These are phyloP conservation scores for Lasioglossum morio DNA, from an alignment of 2,888 invertebrate genomes.

Conservation along the genomic window DNA sequence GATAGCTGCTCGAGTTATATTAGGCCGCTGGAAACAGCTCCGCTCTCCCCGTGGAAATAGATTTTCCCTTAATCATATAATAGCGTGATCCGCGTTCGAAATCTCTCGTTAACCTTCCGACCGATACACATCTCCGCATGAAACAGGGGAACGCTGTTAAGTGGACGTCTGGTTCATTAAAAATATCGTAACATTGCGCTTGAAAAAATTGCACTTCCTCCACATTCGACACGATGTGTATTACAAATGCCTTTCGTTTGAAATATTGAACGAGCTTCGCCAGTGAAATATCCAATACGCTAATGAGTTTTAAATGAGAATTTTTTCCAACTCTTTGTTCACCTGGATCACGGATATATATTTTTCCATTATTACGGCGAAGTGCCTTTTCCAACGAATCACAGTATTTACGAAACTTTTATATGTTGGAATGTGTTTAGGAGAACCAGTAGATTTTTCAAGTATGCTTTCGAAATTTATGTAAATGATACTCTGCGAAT, in stretches of 20 bases:
- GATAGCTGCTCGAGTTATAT: constrained; percentile 2
- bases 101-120: neutral
- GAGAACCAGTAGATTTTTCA: neutral
- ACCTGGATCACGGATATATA: neutral
- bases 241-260: neutral
- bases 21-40: neutral
- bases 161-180: neutral
- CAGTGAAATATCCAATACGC: neutral
- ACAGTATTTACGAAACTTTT: neutral
- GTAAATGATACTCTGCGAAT: neutral
- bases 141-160: neutral
- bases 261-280: neutral
- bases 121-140: neutral
- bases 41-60: neutral
- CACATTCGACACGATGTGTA: neutral
- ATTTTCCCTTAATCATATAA: constrained; percentile 14
- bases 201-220: neutral
- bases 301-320: constrained; percentile 2
- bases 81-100: neutral
- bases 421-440: neutral
- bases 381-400: neutral
- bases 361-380: neutral
- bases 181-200: neutral
- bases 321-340: neutral
- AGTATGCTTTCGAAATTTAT: neutral